Evolutionary conservation across 2,797 vertebrate species (phyloP), one percentile per base, ranked within the genome.

Genomic region (Chlorospingus flavigularis): DNA sequence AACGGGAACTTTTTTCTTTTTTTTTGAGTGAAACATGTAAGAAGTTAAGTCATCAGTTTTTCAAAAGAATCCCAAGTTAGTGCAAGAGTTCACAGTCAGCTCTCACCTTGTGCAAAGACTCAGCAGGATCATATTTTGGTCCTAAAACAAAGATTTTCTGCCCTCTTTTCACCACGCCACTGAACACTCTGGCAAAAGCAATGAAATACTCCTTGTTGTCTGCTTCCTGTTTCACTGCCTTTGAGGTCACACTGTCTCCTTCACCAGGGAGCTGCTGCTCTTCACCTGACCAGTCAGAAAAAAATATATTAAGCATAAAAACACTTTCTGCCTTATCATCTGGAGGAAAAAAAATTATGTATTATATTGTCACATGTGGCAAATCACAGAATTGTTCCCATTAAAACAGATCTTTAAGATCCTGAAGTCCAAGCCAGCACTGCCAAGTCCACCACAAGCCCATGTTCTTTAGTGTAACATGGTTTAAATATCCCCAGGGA

Each of bases 141-240:
- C 99, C 99, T 55, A 99, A 97, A 63, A 99, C 98, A 93, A 99
- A 99, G 60, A 99, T 97, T 62, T 89, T 98, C 89, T 98, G 98
- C 35, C 99, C 99, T 97, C 86, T 98, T 95, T 94, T 98, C 26
- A 98, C 98, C 53, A 98, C 86, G 0, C 99, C 99, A 19, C 99
- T 99, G 98, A 99, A 99, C 28, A 99, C 98, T 25, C 99, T 98
- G 7, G 99, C 99, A 57, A 99, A 99, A 2, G 99, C 99, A 66
- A 99, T 92, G 33, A 99, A 99, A 75, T 97, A 95, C 70, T 99
- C 98, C 61, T 97, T 99, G 70, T 53, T 86, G 26, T 98, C 96
- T 80, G 96, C 97, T 70, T 98, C 98, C 48, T 81, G 83, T 58
- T 90, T 93, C 51, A 39, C 66, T 90, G 63, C 91, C 43, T 96